A percentile compares a stretch with the other conserved stretches of the same genome.
phyloP scores from a whole-genome alignment of 1,140 invertebrate genomes.

The Drosophila saltans region DNA sequence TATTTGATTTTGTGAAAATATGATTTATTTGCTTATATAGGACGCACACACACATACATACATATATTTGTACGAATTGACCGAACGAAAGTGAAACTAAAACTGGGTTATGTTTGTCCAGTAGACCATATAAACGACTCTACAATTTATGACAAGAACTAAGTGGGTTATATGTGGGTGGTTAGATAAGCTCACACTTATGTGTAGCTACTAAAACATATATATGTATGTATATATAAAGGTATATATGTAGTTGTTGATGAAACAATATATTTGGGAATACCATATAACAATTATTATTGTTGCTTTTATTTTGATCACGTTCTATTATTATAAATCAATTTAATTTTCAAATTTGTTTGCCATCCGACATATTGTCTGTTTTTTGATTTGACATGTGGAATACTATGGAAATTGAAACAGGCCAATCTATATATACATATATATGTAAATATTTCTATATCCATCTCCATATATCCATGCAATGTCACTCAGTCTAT shows the following conservation, averaged over 20 bases:
- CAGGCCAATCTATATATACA: background rate
- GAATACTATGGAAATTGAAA: slow-evolving; percentile 9
- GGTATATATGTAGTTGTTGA: background rate
- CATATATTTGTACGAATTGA: slow-evolving; percentile 12
- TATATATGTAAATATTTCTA: background rate
- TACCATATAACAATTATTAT: background rate
- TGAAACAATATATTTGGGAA: background rate
- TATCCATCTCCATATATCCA: slow-evolving; percentile 3
- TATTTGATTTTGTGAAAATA: slow-evolving; percentile 46
- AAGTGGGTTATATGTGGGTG: slow-evolving; percentile 58
- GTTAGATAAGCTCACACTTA: slow-evolving; percentile 19
- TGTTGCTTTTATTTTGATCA: background rate
- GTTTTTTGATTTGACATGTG: slow-evolving; percentile 15
- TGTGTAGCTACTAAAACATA: background rate
- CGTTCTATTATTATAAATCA: slow-evolving; percentile 20
- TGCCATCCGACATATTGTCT: background rate
- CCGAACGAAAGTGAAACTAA: slow-evolving; percentile 17
- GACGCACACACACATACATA: background rate
- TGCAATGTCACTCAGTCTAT: slow-evolving; percentile 20
- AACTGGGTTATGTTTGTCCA: slow-evolving; percentile 70
- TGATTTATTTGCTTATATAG: slow-evolving; percentile 10
- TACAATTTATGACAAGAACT: slow-evolving; percentile 56
- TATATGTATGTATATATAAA: background rate
- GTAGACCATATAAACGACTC: slow-evolving; percentile 40
- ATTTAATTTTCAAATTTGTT: slow-evolving; percentile 9